phyloP scores from a whole-genome alignment of 2,888 invertebrate genomes.

The Neoitamus cyanurus region DNA sequence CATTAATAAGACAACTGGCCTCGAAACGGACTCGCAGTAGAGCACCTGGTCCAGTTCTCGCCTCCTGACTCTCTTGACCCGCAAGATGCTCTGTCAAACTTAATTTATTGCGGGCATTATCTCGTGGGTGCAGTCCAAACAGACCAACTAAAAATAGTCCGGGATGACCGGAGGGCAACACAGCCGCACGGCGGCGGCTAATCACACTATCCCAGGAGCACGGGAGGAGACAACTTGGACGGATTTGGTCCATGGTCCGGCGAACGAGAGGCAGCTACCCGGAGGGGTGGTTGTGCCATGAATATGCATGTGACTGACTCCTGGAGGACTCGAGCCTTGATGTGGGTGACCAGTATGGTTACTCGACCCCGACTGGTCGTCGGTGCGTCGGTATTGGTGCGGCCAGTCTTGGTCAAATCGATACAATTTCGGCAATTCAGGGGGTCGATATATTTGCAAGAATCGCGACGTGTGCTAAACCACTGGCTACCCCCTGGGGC shows the following conservation, averaged over 20 bases:
- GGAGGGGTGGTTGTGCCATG: not conserved
- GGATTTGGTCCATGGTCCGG: not conserved
- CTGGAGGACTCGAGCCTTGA: not conserved
- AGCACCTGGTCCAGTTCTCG: slow-evolving; percentile 30
- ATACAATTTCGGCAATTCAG: slow-evolving; percentile 48
- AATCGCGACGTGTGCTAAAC: slow-evolving; percentile 44
- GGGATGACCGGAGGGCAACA: slow-evolving; percentile 7
- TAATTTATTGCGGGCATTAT: slow-evolving; percentile 52
- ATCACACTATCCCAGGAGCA: not conserved
- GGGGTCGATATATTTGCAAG: slow-evolving; percentile 48
- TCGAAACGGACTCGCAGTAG: not conserved
- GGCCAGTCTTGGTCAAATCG: slow-evolving; percentile 48
- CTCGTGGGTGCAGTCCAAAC: slow-evolving; percentile 53
- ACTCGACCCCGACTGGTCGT: not conserved
- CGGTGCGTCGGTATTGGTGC: not conserved
- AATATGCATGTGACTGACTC: slow-evolving; percentile 17
- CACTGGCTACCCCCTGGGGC: slow-evolving; percentile 38
- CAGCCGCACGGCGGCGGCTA: not conserved
- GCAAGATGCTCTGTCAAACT: slow-evolving; percentile 49
- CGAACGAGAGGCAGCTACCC: not conserved
- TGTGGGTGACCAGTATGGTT: not conserved
- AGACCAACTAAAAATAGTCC: slow-evolving; percentile 50
- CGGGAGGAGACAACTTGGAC: not conserved
- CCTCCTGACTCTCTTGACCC: not conserved
- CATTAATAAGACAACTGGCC: not conserved